Evolutionary conservation across 2,797 vertebrate genomes (phyloP), one percentile per base, ranked within the genome.

Genomic region (Rhabdophis nuchalis): DNA sequence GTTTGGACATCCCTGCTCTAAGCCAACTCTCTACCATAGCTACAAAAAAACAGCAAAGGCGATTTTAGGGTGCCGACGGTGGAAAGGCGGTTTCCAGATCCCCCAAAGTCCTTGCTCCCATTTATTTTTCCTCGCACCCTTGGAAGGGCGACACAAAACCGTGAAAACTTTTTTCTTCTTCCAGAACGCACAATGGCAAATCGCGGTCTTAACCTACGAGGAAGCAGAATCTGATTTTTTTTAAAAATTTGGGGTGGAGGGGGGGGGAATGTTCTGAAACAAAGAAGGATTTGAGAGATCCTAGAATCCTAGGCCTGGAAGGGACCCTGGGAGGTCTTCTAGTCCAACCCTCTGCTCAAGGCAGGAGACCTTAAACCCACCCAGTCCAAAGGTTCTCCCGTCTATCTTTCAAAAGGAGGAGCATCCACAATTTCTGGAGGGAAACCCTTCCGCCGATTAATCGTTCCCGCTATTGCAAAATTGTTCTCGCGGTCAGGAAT

Each of bases 181-280:
- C 20, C 20, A 72, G 32, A 72, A 72, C 9, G 18, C 68, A 36
- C 7, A 46, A 25, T 41, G 36, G 8, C 18, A 11, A 77, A 77
- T 25, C 11, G 36, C 11, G 36, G 16, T 11, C 36, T 82, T 82
- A 11, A 82, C 72, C 4, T 82, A 46, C 36, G 46, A 25, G 1
- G 20, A 12, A 82, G 36, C 72, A 82, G 36, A 82, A 46, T 25
- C 36, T 12, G 20, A 23, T 5, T 41, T 77, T 20, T 46, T 46
- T 46, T 46, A n/a, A n/a, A n/a, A n/a, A n/a, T n/a, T n/a, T n/a
- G n/a, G 7, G 3, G 18, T 8, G 3, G 32, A 1, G 2, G 5
- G 1, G 1, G 2, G 54, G 56, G 8, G 9, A 41, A 23, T 82
- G 36, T 82, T 11, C 8, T 46, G 36, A 25, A 9, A 82, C 36